Conservation (phyloP, 2,888 invertebrate species). For the Cryptus armator region DNA sequence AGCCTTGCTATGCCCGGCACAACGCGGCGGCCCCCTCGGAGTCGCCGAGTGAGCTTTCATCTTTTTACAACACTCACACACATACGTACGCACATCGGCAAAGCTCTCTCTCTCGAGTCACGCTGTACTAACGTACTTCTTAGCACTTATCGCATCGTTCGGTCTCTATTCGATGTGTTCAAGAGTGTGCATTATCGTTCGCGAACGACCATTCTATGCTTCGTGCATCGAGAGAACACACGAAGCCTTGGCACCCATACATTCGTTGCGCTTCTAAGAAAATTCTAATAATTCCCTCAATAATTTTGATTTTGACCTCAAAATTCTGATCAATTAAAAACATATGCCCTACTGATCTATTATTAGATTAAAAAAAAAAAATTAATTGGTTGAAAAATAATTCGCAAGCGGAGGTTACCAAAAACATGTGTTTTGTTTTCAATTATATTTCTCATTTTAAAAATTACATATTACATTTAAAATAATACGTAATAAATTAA, state of each 20-base stretch:
- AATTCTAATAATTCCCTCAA: background rate
- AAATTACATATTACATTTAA: no score
- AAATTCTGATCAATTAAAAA: no score
- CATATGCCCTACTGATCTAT: no score
- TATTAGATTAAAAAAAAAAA: no score
- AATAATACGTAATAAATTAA: no score
- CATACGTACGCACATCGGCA: background rate
- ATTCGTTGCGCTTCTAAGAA: no score
- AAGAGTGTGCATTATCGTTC: slow-evolving; percentile 31
- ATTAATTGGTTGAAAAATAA: no score
- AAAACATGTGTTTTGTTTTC: no score
- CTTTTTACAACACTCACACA: slow-evolving; percentile 28
- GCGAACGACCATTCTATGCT: background rate
- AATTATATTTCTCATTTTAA: no score
- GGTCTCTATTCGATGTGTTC: slow-evolving; percentile 6
- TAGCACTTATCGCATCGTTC: slow-evolving; percentile 20
- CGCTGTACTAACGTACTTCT: slow-evolving; percentile 2
- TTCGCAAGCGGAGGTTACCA: no score
- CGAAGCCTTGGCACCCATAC: background rate
- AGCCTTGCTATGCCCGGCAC: slow-evolving; percentile 17
- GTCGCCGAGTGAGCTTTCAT: slow-evolving; percentile 43
- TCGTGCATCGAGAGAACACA: background rate
- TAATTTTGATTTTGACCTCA: no score
- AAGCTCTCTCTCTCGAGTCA: slow-evolving; percentile 33
- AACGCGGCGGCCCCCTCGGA: slow-evolving; percentile 44